These are phyloP conservation scores for Cyclopterus lumpus DNA, from an alignment of 2,797 vertebrate genomes.

Conservation along the genomic window DNA sequence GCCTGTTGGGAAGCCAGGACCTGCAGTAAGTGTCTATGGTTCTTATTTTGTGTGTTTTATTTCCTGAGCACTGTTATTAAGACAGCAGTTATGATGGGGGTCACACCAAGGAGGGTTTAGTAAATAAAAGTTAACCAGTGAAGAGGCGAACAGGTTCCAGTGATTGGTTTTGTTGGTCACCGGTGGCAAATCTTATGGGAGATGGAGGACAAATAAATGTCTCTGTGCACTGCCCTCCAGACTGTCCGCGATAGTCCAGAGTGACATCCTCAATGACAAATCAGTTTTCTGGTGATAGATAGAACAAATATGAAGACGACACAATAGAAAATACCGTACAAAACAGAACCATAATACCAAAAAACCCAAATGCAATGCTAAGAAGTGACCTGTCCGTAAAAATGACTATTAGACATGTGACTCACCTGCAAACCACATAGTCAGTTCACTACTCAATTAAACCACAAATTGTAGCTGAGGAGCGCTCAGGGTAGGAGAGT, in stretches of 20 bases:
- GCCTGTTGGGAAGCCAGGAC: slow-evolving; percentile 84
- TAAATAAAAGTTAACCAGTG: slow-evolving; percentile 29
- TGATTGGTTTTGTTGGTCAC: slow-evolving; percentile 46
- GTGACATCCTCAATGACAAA: slow-evolving; percentile 14
- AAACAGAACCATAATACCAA: not conserved
- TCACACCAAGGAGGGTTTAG: slow-evolving; percentile 35
- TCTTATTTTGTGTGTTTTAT: slow-evolving; percentile 1
- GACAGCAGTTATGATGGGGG: slow-evolving; percentile 20
- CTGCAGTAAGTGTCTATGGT: slow-evolving; percentile 78
- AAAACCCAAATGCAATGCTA: not conserved
- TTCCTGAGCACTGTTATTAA: slow-evolving; percentile 37
- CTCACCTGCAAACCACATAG: not conserved
- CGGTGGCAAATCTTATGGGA: slow-evolving; percentile 34
- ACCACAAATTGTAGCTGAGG: not conserved
- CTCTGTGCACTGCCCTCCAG: not conserved
- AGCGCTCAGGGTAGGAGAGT: not conserved
- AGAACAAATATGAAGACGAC: not conserved
- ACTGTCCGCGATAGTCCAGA: not conserved
- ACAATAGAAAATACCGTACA: not conserved
- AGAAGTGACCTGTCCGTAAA: not conserved
- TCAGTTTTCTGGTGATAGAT: not conserved
- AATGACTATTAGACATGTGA: not conserved
- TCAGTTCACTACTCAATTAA: not conserved
- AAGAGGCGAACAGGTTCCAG: slow-evolving; percentile 19
- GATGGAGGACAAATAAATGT: slow-evolving; percentile 34